Base-by-base conservation (phyloP, 1,140 invertebrate species). In the Drosophila kepulauana region DNA sequence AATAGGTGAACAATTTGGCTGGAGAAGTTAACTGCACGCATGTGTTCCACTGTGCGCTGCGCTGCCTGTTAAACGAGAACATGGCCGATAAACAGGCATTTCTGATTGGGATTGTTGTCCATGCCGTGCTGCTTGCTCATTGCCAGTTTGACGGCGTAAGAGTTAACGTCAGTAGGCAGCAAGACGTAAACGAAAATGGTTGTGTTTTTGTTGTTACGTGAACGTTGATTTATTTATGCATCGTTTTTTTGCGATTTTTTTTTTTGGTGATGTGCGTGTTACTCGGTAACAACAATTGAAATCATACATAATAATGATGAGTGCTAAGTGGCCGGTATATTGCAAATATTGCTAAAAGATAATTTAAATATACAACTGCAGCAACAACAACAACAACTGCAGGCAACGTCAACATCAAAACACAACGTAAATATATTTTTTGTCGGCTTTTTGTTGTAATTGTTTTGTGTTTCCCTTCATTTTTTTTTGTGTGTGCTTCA, bases 201-300 rank as follows among this genome's bases (percentile, higher is more conserved):
- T 82, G 72, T 82, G 76, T 75, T 82, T 82, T 62, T 75, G 71
- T 82, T 82, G 81, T 82, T 82, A 82, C 80, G 81, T 82, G 80
- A 84, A 82, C 81, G 66, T 62, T 73, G 28, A 65, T 62, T 76
- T 52, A 65, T 78, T 82, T 63, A 67, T 78, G 65, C 57, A 82
- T 75, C 38, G 51, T 75, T 81, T 80, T 81, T 81, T 81, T 81
- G 48, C 38, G 49, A 69, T 54, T 77, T 81, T 81, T 81, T 81
- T 81, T 81, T 81, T 67, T 75, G 63, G 63, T 80, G 33, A n/a
- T 41, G 72, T 65, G 46, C 66, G 76, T 79, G 20, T 25, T 25
- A 78, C 64, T 66, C 70, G 51, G 51, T 33, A 64, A 69, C 48
- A 54, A 65, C 33, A 38, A 54, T 64, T 35, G 1, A 38, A 25